Conservation (phyloP, 2,888 invertebrate species). For the Hoplodrina blanda region DNA sequence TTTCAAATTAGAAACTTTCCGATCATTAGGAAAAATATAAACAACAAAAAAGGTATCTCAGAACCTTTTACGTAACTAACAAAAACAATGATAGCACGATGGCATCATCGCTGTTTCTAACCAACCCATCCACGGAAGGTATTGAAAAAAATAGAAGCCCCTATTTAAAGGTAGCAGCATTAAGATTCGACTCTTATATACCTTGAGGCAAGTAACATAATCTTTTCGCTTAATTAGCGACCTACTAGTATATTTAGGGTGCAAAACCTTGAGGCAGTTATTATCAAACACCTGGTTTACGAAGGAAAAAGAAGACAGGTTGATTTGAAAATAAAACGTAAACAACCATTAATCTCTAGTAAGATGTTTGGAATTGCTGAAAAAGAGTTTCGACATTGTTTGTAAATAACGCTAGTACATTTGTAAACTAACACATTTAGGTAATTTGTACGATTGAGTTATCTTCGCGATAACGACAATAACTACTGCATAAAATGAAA, state of each 20-base stretch:
- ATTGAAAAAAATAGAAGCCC: conserved; percentile 4
- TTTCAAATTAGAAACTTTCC: not conserved
- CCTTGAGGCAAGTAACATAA: conserved; percentile 74
- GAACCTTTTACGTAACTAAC: conserved; percentile 6
- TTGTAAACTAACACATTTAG: conserved; percentile 65
- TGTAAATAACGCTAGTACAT: conserved; percentile 72
- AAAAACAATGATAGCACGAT: conserved; percentile 30
- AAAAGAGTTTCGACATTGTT: conserved; percentile 69
- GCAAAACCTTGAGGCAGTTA: conserved; percentile 72
- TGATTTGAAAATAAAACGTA: conserved; percentile 63
- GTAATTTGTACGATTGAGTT: conserved; percentile 38
- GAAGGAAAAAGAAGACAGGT: conserved; percentile 59
- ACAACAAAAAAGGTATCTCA: not conserved
- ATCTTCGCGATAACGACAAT: conserved; percentile 31
- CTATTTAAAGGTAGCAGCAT: conserved; percentile 34
- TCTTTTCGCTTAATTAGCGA: conserved; percentile 76
- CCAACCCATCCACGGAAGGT: not conserved
- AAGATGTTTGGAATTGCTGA: conserved; percentile 69
- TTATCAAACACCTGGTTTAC: conserved; percentile 75
- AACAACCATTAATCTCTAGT: conserved; percentile 67
- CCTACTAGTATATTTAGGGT: conserved; percentile 58
- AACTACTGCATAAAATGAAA: not conserved
- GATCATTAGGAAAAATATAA: not conserved
- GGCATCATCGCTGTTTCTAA: conserved; percentile 1
- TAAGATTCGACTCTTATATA: conserved; percentile 32